Evolutionary conservation across 2,113 vertebrate genomes (phyloP).

Genomic region (Lipophrys pholis): DNA sequence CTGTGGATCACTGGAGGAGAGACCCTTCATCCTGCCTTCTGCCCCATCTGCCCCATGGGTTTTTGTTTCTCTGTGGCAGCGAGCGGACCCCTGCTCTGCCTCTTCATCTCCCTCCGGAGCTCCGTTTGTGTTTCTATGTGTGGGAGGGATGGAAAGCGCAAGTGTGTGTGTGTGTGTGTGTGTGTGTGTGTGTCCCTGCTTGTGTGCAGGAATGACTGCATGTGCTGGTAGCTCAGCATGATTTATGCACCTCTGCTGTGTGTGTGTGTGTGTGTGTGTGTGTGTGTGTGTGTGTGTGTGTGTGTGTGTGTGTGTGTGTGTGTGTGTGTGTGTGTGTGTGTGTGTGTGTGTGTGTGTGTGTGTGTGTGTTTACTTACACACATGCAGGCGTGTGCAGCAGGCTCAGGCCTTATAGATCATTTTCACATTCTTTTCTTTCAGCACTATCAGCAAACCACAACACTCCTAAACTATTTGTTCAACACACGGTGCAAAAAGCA

Average conservation of each 20-base stretch:
- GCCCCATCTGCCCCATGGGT: slow-evolving; percentile 58
- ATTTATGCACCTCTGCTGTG: slow-evolving; percentile 47
- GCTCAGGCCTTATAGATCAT: slow-evolving; percentile 57
- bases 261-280: not conserved
- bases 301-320: not conserved
- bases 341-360: slow-evolving; percentile 3
- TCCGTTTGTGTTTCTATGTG: slow-evolving; percentile 23
- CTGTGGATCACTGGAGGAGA: slow-evolving; percentile 67
- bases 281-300: slow-evolving; percentile 1
- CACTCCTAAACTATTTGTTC: slow-evolving; percentile 51
- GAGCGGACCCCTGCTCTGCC: slow-evolving; percentile 39
- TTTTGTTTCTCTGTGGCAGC: slow-evolving; percentile 47
- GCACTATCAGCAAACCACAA: slow-evolving; percentile 52
- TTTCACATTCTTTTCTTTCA: slow-evolving; percentile 65
- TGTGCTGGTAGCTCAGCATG: slow-evolving; percentile 33
- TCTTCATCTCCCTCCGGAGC: slow-evolving; percentile 54
- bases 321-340: slow-evolving; percentile 6
- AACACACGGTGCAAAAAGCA: slow-evolving; percentile 31
- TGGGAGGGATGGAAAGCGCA: slow-evolving; percentile 21
- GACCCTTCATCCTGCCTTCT: slow-evolving; percentile 70
- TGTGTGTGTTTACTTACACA: slow-evolving; percentile 11
- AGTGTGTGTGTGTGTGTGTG: too few species aligned
- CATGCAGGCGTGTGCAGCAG: slow-evolving; percentile 44
- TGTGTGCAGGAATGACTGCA: slow-evolving; percentile 27
- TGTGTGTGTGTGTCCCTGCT: slow-evolving; percentile 17